These are phyloP conservation scores for Trachelus stipa DNA, from an alignment of 2,888 invertebrate species.

Conservation along the genomic window DNA sequence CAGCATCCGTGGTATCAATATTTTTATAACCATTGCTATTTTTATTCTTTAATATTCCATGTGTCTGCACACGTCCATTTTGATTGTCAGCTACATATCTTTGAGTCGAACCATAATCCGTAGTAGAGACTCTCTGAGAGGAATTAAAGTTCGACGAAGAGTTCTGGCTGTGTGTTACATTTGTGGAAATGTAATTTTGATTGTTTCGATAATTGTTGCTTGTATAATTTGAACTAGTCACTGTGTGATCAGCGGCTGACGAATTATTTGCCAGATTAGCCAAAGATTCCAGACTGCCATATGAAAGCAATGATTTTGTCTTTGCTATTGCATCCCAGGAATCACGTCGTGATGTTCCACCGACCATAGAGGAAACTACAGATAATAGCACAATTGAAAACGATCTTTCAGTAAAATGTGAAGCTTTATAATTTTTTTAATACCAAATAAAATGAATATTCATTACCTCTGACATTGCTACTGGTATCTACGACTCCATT, in stretches of 20 bases:
- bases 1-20: constrained; percentile 49
- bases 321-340: constrained; percentile 88
- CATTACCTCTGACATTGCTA: constrained; percentile 58
- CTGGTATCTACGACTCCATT: constrained; percentile 61
- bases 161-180: constrained; percentile 55
- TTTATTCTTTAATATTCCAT: constrained; percentile 61
- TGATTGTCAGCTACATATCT: constrained; percentile 45
- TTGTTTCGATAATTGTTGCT: constrained; percentile 44
- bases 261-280: constrained; percentile 77
- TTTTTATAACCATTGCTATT: constrained; percentile 56
- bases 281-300: constrained; percentile 77
- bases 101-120: constrained; percentile 47
- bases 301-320: constrained; percentile 80
- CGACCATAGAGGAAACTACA: constrained; percentile 72
- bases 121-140: constrained; percentile 40
- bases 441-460: background rate
- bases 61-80: constrained; percentile 45
- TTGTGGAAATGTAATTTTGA: constrained; percentile 52
- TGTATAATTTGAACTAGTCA: constrained; percentile 68
- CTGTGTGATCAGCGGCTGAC: constrained; percentile 69
- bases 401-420: background rate
- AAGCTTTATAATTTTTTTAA: background rate
- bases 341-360: constrained; percentile 74
- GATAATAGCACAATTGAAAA: constrained; percentile 13
- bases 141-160: constrained; percentile 42